Evolutionary conservation across 2,113 vertebrate genomes (phyloP), one percentile per base, ranked within the genome.

Genomic region (Perca schrenkii): DNA sequence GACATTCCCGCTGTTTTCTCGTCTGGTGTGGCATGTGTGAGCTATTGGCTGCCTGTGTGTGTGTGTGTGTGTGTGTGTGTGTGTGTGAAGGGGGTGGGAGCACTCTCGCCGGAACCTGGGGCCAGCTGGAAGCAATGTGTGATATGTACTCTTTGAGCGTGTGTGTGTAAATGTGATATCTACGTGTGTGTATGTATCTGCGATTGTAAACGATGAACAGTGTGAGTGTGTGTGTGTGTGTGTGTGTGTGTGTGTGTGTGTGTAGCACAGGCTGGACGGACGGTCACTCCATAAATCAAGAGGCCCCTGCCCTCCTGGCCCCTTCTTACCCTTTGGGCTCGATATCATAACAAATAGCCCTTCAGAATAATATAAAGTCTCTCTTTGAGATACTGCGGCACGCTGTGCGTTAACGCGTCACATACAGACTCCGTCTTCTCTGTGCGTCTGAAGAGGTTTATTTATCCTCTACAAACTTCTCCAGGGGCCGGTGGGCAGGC

Each of bases 401-500:
- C 11, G 64, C 81, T 11, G 85, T 84, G 80, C 56, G 63, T 49
- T 76, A 68, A 56, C 47, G n/a, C 19, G 15, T 62, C 40, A 77
- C 86, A 40, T 0, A 74, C 77, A 85, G 82, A 86, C 89, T 81
- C 84, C 86, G 78, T 89, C 91, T 88, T 84, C 85, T 91, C 84
- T 90, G 79, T 69, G 60, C 56, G 66, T 86, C 88, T 92, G 80
- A 94, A 92, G 91, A 93, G 90, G 91, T 94, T 93, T 93, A 93
- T 94, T 94, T 93, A 94, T 93, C 91, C 93, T 93, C 90, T 34
- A 79, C 91, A 92, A 92, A 93, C 89, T 88, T 82, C 67, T 89
- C 56, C 83, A 79, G 87, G 83, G 86, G 87, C 91, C 85, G 77
- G 71, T 72, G 58, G 83, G 84, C 89, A 77, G 83, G 72, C 81